phyloP scores from a whole-genome alignment of 2,113 vertebrate genomes.

The Apteryx owenii region DNA sequence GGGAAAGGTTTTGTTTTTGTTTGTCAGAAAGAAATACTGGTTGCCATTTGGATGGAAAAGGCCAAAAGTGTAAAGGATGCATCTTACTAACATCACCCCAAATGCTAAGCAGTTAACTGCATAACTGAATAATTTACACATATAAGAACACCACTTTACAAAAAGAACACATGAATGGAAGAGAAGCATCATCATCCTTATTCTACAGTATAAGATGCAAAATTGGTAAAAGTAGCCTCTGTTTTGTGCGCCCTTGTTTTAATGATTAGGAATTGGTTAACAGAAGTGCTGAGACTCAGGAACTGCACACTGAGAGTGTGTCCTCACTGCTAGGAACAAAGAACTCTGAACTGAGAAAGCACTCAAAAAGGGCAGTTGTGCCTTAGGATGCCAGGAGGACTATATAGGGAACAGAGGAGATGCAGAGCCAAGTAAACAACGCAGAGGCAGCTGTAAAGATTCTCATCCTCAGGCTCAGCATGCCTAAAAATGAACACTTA shows the following conservation, averaged over 20 bases:
- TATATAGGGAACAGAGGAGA: background rate
- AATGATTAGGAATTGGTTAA: background rate
- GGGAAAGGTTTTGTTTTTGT: background rate
- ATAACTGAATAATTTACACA: background rate
- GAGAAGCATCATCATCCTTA: background rate
- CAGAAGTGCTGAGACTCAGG: background rate
- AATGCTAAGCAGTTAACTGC: background rate
- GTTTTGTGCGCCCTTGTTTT: background rate
- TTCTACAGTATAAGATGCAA: background rate
- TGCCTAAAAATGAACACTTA: background rate
- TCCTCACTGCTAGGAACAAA: background rate
- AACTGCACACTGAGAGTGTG: background rate
- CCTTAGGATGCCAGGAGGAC: background rate
- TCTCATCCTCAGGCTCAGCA: fast-evolving
- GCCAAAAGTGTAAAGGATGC: background rate
- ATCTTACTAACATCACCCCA: background rate
- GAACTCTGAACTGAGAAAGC: background rate
- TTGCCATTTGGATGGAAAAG: background rate
- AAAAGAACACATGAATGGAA: background rate
- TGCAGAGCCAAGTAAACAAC: background rate
- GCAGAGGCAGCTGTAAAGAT: background rate
- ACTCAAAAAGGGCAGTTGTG: fast-evolving
- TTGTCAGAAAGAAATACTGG: background rate
- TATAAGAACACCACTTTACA: background rate
- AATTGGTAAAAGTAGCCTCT: background rate